Evolutionary conservation across 1,140 invertebrate species (phyloP), one percentile per base, ranked within the genome.

Genomic region (Drosophila azteca): DNA sequence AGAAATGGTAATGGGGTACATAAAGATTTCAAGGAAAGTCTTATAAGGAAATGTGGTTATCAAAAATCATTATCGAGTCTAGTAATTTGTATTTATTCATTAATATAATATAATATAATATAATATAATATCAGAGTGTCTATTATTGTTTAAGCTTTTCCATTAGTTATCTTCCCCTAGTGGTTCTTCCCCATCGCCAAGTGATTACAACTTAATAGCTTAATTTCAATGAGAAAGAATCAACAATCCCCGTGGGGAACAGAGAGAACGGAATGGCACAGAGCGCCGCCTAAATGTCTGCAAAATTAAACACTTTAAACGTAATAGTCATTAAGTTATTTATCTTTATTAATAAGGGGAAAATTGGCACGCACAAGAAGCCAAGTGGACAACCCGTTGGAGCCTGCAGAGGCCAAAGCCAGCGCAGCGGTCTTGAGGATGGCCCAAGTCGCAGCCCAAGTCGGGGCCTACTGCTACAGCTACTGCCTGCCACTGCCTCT

Each of bases 311-410:
- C 83, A 88, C 83, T 88, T 88, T 88, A 68, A 88, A 68, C 79
- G 76, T 74, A 73, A 88, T 83, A 88, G 83, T 83, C 83, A 88
- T 88, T 88, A 88, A 88, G 83, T 88, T 88, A 88, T 88, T 88
- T 88, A 88, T 88, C 84, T 88, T 88, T 88, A 88, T 88, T 88
- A 88, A 88, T 88, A 88, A 88, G 79, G 68, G 87, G 84, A 76
- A 88, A 88, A 88, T 88, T 88, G 83, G 83, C 83, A 83, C 84
- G 83, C 84, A 88, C 83, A 84, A 79, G 81, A 82, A 82, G 68
- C 78, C 49, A 54, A 58, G 57, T 50, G 58, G 64, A 83, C 52
- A 63, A 48, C 22, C 60, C 52, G 35, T 57, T 58, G 51, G 60
- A 50, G 22, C 31, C 46, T 52, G 20, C 20, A 49, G 53, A 54